Base-by-base conservation (phyloP, 1,140 invertebrate species). In the Proales similis region DNA sequence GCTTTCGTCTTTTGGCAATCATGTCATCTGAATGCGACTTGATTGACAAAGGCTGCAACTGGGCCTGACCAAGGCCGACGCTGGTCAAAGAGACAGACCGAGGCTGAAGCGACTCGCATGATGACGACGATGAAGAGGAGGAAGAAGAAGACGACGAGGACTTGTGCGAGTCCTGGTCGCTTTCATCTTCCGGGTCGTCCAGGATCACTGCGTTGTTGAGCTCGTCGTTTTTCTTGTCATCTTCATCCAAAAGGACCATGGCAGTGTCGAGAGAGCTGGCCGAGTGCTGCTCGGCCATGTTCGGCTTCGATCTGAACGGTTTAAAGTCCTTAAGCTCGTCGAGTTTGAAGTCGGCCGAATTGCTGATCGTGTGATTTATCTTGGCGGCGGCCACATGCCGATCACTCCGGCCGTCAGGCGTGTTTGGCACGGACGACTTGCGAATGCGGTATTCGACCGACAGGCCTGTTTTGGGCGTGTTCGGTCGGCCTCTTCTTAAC, bases 361-460 rank as follows among this genome's bases (percentile, higher is more conserved):
- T 57, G 29, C 51, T 57, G 27, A 57, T 57, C 4, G 51, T 57
- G 24, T 57, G 39, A 36, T 57, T 57, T 7, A n/a, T n/a, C n/a
- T n/a, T n/a, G n/a, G n/a, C n/a, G n/a, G 51, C 51, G 3, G 36
- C 36, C 3, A 17, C 24, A 57, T 42, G 30, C 0, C 36, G 20
- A 2, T 29, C n/a, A 14, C 30, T 57, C 27, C 45, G 39, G 29
- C 36, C 39, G 14, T 57, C 51, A 5, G 51, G 51, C 45, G 51
- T 57, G 45, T 57, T 57, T 7, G 51, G 51, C 5, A 57, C 51
- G 4, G 51, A 57, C n/a, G 51, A 57, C 24, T 57, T 57, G 9
- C 51, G 17, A n/a, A 27, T 57, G 27, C 51, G 39, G 24, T 57
- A 57, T 19, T 57, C 51, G 9, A 57, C 51, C 22, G 51, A 57